Evolutionary conservation across 2,113 vertebrate species (phyloP), one percentile per base, ranked within the genome.

Genomic region (Suncus etruscus): DNA sequence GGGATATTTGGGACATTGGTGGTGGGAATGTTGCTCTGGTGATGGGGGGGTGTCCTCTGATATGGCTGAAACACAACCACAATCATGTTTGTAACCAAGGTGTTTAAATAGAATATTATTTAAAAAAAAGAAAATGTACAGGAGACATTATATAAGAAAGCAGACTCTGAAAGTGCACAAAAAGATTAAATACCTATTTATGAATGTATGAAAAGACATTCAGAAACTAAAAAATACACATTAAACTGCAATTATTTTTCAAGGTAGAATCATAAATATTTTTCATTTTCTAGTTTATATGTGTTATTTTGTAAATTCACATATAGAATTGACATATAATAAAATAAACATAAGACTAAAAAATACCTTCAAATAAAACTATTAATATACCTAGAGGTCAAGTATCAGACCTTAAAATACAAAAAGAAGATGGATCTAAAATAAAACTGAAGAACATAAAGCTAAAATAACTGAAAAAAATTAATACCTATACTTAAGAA

Each of bases 171-270:
- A 86, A 47, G 24, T 48, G 4, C 45, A 54, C 32, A 15, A 32
- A 12, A 2, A 87, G 51, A 72, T 39, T 25, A 85, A 47, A 80
- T 73, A 58, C 11, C 6, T 61, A 39, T 61, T 22, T 39, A 48
- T 75, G 27, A 27, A 66, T 29, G 45, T 76, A 73, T 48, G 10
- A 6, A 87, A 29, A 75, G 16, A 11, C 8, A 61, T 48, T 50
- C 24, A 86, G 12, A 63, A 86, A 63, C 63, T 72, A 63, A 87
- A 94, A 32, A 6, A 65, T 73, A 73, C 47, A 58, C 8, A 77
- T 3, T 15, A 66, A 77, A 58, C 6, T 74, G 22, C 72, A 66
- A 22, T n/a, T 63, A 83, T 20, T 15, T 7, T 58, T 16, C 66
- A 15, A 87, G 16, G 27, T 54, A 65, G 29, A 11, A 58, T 83